Evolutionary conservation across 2,888 invertebrate genomes (phyloP), one percentile per base, ranked within the genome.

Genomic region (Plagiodera versicolora): DNA sequence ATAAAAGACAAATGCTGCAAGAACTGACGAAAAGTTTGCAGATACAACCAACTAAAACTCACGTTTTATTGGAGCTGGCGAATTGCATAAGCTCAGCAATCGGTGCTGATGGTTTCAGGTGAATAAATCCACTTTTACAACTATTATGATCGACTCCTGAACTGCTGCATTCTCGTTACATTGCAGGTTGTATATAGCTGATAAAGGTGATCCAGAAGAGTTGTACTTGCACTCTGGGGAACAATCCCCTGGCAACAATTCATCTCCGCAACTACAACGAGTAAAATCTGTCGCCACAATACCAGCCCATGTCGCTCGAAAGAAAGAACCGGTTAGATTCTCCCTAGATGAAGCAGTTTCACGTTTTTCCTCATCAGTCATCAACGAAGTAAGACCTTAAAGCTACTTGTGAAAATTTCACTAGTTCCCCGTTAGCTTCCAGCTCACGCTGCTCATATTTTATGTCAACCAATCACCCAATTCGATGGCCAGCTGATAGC

Each of bases 11-110:
- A 72, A 85, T 87, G 83, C 79, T 88, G 24, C 78, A 83, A 79
- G 85, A 87, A 67, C 77, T 90, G 50, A 85, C 89, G 0, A 82
- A 83, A 52, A 85, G 84, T 20, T 79, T 89, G 5, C 84, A 87
- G 61, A 80, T 84, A 20, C 83, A 85, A 54, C 84, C 86, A 0
- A 86, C 84, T 50, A 87, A 88, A 71, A 83, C 85, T 56, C 83
- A 86, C 39, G 86, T 90, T 1, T 73, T 91, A 17, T 85, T 85
- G 81, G 89, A 90, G 76, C 76, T 91, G 35, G 85, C 87, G 0
- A 82, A 81, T 51, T 87, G 87, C 73, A 86, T 90, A 52, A 84
- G 85, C 19, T 82, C 84, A 11, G 87, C 89, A 0, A 84, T 90
- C 0, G 84, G 84, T 28, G 89, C 88, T 0, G 89, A 89, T 71